phyloP scores from a whole-genome alignment of 2,888 invertebrate genomes.

The Calameuta pallipes region DNA sequence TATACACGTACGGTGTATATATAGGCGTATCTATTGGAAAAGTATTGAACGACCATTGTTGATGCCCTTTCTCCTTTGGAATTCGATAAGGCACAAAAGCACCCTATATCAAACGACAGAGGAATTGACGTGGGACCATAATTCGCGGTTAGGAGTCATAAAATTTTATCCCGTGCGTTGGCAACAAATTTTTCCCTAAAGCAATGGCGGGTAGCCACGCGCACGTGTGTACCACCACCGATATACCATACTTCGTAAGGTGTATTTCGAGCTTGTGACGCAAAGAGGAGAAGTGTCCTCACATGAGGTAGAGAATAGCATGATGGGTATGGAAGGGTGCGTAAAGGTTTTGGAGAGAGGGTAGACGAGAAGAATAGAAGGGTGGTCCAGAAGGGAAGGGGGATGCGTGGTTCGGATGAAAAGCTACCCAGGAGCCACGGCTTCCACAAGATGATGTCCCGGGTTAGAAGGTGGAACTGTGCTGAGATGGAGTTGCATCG shows the following conservation, averaged over 20 bases:
- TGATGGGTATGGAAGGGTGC: background rate
- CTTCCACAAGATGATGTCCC: background rate
- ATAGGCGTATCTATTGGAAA: background rate
- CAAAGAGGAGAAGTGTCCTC: background rate
- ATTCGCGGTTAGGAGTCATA: background rate
- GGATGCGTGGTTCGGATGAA: background rate
- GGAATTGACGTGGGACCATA: background rate
- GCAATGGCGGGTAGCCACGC: background rate
- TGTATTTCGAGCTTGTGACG: background rate
- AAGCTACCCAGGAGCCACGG: background rate
- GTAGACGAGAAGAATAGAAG: background rate
- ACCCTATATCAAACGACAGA: background rate
- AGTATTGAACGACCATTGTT: background rate
- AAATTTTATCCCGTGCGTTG: background rate
- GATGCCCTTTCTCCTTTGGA: background rate
- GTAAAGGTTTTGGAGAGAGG: background rate
- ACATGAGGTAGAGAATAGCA: background rate
- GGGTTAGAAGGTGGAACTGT: background rate
- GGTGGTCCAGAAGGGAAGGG: background rate
- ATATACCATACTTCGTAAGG: background rate
- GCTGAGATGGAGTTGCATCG: background rate
- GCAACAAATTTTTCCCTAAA: background rate
- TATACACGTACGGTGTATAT: background rate
- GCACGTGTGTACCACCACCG: background rate
- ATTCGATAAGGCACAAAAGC: background rate